Base-by-base conservation (phyloP, 2,888 invertebrate genomes). In the Drosophila buzzatii region DNA sequence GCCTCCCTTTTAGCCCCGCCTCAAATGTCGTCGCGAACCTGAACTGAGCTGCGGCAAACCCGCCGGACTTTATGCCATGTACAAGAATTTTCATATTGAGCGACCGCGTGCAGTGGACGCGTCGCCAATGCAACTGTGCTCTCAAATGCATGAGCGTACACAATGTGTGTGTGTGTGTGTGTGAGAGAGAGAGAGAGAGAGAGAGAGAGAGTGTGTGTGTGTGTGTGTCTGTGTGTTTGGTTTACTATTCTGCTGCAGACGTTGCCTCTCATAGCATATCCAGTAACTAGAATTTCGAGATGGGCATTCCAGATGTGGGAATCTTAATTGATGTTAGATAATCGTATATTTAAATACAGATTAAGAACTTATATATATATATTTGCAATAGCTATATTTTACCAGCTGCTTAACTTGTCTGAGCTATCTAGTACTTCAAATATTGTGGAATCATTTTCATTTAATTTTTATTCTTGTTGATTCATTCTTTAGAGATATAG, bases 61-160 rank as follows among this genome's bases (percentile, higher is more conserved):
- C 63, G 65, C 62, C 67, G 70, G 61, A 69, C 69, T 75, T 70
- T 63, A 58, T 59, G 37, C 66, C 53, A 52, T 71, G 64, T 70
- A 57, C 42, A 62, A 69, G 61, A 69, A 75, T 80, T 82, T 80
- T 76, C 75, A 75, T 85, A 85, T 85, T 88, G 86, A 78, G 83
- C 81, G 77, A 85, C 89, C 86, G 52, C 81, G 83, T 86, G 81
- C 83, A 81, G 81, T 71, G 71, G 78, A 65, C 63, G 61, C 67
- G 78, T 66, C 63, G 61, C 67, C 59, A 62, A 62, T 78, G 70
- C 52, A 77, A 56, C 53, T 56, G 9, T 78, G 58, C 10, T 51
- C 16, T 41, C 51, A 68, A 23, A 49, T 37, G 20, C 31, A 45
- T 20, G 10, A 4, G 10, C 0, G 16, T 9, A 42, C 45, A 23